These are phyloP conservation scores for Papilio gigon DNA, from an alignment of 2,888 invertebrate genomes.

Conservation along the genomic window DNA sequence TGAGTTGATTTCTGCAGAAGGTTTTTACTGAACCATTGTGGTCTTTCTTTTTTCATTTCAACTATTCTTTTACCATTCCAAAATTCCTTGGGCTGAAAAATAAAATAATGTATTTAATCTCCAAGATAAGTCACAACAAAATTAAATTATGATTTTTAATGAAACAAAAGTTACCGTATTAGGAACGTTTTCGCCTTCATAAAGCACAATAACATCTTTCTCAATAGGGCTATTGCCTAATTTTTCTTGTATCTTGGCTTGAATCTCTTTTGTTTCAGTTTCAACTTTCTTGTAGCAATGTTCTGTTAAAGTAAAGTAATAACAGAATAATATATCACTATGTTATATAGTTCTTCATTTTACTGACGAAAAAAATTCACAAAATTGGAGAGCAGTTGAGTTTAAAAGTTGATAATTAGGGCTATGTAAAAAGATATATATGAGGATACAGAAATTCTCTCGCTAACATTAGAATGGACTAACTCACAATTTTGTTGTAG, in stretches of 20 bases:
- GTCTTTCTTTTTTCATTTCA: constrained; percentile 92
- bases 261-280: constrained; percentile 90
- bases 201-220: constrained; percentile 92
- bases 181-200: constrained; percentile 88
- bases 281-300: constrained; percentile 92
- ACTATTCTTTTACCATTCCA: constrained; percentile 89
- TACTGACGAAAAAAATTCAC: not conserved
- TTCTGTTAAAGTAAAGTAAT: constrained; percentile 79
- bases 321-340: not conserved
- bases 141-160: not conserved
- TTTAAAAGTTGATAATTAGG: not conserved
- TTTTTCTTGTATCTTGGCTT: constrained; percentile 87
- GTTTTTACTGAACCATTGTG: constrained; percentile 94
- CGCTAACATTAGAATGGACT: too few species aligned
- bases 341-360: not conserved
- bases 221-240: constrained; percentile 88
- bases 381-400: not conserved
- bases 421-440: not conserved
- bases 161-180: constrained; percentile 66
- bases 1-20: constrained; percentile 90
- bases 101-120: constrained; percentile 30
- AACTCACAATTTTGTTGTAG: not conserved
- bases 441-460: not conserved
- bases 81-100: constrained; percentile 80
- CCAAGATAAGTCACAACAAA: constrained; percentile 1